Percentiles rank a stretch among this genome's conserved stretches.
These are phyloP conservation scores for Geococcyx californianus DNA, from an alignment of 2,113 vertebrate species.

Conservation along the genomic window DNA sequence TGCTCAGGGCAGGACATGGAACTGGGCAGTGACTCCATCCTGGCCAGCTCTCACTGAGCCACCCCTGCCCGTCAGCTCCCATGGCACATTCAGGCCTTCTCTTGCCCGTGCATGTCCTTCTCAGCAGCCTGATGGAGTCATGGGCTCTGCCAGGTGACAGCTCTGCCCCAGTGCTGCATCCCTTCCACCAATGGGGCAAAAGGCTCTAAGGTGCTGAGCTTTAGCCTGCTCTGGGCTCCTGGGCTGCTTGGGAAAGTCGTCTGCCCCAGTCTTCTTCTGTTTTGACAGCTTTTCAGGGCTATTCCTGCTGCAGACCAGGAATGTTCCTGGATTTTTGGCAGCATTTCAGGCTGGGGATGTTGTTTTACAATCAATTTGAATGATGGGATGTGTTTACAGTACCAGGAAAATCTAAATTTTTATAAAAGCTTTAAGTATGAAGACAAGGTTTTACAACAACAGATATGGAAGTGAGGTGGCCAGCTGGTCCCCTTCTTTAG, in stretches of 20 bases:
- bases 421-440: background rate
- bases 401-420: background rate
- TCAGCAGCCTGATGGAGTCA: background rate
- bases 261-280: background rate
- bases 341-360: background rate
- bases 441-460: background rate
- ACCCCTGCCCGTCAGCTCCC: background rate
- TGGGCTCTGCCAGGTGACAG: background rate
- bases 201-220: background rate
- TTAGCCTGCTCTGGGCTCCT: background rate
- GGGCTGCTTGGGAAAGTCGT: background rate
- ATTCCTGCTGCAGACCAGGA: background rate
- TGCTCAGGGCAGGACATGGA: background rate
- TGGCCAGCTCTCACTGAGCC: accelerated
- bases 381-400: background rate
- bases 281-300: conserved; percentile 5
- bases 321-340: conserved; percentile 33
- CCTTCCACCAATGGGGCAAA: accelerated
- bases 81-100: accelerated
- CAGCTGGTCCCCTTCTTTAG: background rate
- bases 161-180: accelerated
- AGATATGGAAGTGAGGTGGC: background rate
- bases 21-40: background rate
- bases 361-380: background rate
- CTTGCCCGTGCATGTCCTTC: background rate